Evolutionary conservation across 2,888 invertebrate genomes (phyloP).

Genomic region (Kuschelorhynchus macadamiae): DNA sequence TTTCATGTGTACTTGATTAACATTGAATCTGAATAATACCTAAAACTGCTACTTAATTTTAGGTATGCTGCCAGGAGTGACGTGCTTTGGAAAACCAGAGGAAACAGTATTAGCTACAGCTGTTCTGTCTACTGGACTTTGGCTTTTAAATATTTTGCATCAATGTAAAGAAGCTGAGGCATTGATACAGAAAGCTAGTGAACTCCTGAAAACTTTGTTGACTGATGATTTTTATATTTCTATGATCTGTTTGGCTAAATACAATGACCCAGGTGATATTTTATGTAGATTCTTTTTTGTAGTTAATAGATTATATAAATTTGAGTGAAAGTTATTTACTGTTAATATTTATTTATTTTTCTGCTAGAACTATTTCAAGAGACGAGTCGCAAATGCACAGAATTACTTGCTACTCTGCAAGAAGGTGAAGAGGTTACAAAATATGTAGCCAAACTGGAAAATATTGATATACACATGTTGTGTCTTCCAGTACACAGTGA

Average conservation of each 20-base stretch:
- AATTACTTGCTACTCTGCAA: slow-evolving; percentile 73
- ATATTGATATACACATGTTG: slow-evolving; percentile 59
- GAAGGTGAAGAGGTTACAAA: slow-evolving; percentile 57
- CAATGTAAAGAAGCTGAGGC: slow-evolving; percentile 66
- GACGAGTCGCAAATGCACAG: slow-evolving; percentile 75
- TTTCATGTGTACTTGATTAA: neutral
- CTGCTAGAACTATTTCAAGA: slow-evolving; percentile 73
- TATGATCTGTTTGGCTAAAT: slow-evolving; percentile 86
- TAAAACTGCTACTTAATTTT: too few relatives aligned
- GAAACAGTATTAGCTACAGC: slow-evolving; percentile 88
- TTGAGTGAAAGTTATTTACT: too few relatives aligned
- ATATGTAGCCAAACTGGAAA: slow-evolving; percentile 59
- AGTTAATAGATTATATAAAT: too few relatives aligned
- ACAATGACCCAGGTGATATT: slow-evolving; percentile 79
- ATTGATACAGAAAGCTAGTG: slow-evolving; percentile 79
- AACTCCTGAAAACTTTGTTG: slow-evolving; percentile 74
- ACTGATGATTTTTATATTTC: slow-evolving; percentile 80
- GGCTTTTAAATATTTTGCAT: slow-evolving; percentile 84
- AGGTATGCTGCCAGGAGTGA: slow-evolving; percentile 74
- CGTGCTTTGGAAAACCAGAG: slow-evolving; percentile 87
- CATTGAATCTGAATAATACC: neutral
- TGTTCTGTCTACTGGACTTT: slow-evolving; percentile 84
- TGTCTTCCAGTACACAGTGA: slow-evolving; percentile 58
- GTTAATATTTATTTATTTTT: too few relatives aligned
- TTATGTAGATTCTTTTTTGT: too few relatives aligned